Evolutionary conservation across 2,113 vertebrate species (phyloP).

Genomic region (Ahaetulla prasina): DNA sequence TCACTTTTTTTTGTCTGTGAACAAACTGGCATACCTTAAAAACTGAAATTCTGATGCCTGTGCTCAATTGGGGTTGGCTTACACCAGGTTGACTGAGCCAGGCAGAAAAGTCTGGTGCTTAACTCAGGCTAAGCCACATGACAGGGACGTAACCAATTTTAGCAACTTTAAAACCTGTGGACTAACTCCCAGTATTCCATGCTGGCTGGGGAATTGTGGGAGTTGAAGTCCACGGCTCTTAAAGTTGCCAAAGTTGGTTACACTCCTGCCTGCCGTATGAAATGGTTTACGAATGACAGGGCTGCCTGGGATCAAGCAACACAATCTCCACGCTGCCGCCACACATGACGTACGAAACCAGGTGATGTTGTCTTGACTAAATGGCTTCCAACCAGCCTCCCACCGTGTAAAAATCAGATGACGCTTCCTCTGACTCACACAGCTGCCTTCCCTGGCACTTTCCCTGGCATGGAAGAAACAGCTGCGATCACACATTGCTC

Average conservation of each 20-base stretch:
- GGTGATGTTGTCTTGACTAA: not conserved
- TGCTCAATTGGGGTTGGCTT: not conserved
- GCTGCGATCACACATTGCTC: too few relatives aligned
- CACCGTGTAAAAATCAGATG: not conserved
- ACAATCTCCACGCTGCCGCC: not conserved
- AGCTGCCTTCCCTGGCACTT: too few relatives aligned
- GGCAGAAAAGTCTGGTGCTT: not conserved
- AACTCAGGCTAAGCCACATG: not conserved
- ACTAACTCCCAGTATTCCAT: not conserved
- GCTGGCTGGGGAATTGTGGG: not conserved
- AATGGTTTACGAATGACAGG: not conserved
- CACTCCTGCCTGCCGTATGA: not conserved
- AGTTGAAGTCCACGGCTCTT: not conserved
- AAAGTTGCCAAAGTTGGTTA: not conserved
- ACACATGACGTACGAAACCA: not conserved
- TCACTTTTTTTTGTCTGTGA: too few relatives aligned
- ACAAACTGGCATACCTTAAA: too few relatives aligned
- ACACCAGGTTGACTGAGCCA: not conserved
- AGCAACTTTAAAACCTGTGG: not conserved
- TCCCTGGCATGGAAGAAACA: too few relatives aligned
- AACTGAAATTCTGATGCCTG: too few relatives aligned
- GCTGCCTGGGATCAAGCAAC: not conserved
- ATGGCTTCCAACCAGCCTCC: not conserved
- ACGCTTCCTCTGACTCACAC: too few relatives aligned
- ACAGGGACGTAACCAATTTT: not conserved